These are phyloP conservation scores for Orbicella faveolata DNA, from an alignment of 64 coral and sea anemone genomes.

Conservation along the genomic window DNA sequence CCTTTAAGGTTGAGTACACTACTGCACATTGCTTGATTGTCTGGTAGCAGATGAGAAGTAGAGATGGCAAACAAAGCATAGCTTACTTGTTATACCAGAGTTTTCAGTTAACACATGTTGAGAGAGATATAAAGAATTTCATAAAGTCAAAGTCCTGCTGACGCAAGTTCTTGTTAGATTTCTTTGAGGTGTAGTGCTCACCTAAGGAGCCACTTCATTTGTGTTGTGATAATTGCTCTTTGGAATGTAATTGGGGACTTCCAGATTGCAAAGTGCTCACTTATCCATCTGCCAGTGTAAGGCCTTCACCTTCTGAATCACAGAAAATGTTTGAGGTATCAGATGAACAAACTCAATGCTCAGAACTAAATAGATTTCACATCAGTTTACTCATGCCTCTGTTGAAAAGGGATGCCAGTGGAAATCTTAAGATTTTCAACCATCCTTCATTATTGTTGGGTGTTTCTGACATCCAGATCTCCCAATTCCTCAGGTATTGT, in stretches of 20 bases:
- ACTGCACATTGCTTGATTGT: slow-evolving; percentile 2
- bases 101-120: slow-evolving; percentile 29
- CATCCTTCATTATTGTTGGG: not conserved
- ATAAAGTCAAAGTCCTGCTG: not conserved
- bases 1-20: not conserved
- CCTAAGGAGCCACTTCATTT: not conserved
- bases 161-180: not conserved
- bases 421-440: not conserved
- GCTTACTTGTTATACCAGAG: slow-evolving; percentile 30
- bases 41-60: not conserved
- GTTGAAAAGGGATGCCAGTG: slow-evolving; percentile 1
- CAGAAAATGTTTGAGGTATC: no score
- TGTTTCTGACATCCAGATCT: slow-evolving; percentile 29
- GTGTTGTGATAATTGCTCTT: slow-evolving; percentile 14
- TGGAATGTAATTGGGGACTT: not conserved
- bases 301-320: no score
- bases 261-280: not conserved
- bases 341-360: no score
- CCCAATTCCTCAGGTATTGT: slow-evolving; percentile 29
- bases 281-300: not conserved
- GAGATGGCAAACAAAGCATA: slow-evolving; percentile 9
- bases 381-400: not conserved
- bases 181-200: not conserved
- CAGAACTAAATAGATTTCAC: not conserved
- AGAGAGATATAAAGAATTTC: slow-evolving; percentile 28